Evolutionary conservation across 2,888 invertebrate species (phyloP), one percentile per base, ranked within the genome.

Genomic region (Phyto melanocephala): DNA sequence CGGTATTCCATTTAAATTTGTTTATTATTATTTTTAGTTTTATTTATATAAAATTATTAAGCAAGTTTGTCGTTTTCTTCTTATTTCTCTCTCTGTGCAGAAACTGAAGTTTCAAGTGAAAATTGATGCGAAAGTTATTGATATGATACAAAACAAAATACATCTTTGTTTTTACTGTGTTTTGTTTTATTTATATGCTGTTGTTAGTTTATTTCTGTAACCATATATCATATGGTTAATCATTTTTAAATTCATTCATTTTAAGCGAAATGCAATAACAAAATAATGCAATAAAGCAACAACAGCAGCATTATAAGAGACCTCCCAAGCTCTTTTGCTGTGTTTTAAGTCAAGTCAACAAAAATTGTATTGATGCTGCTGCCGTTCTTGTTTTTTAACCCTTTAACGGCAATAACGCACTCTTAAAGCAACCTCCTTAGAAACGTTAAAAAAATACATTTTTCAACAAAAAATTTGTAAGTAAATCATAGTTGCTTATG

Each of bases 281-380:
- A 60, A 33, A 45, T 22, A 60, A 15, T 5, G 28, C 3, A 28
- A 28, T 5, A 6, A 28, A 28, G 6, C 3, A 28, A 2, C 15
- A 47, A 15, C 54, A 71, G 13, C 54, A 56, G 35, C 10, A 37
- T 22, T 37, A 47, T 20, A n/a, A 11, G 2, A 58, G 81, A 78
- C 81, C 81, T 82, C 81, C 81, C 81, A 81, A 67, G 65, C 50
- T 63, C 47, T 72, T 72, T 0, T 33, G 17, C 24, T 37, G n/a
- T 54, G 47, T 45, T 54, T 71, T 60, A 11, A 42, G 20, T 42
- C 15, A 52, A 68, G 11, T 24, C 76, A 58, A 28, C 54, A 54
- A 37, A 62, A 54, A 11, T 68, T 62, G 42, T 40, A 11, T 22
- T 5, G 35, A 22, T 75, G 47, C 67, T 65, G 63, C 33, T 65